Base-by-base conservation (phyloP, 2,888 invertebrate species). In the Aphodius sticticus region DNA sequence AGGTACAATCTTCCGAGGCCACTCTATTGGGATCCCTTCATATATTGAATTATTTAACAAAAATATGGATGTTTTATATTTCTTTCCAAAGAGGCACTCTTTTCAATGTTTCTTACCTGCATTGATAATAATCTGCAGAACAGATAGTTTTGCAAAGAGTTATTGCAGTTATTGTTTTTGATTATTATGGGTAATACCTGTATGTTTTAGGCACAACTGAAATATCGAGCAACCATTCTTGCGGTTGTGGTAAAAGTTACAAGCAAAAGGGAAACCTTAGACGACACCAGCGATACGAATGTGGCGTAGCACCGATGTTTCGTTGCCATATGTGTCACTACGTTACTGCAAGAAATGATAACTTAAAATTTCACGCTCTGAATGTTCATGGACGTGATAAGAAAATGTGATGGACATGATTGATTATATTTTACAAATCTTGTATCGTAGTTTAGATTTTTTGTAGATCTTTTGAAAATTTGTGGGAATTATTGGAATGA, bases 301-400 rank as follows among this genome's bases (percentile, higher is more conserved):
- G 74, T 9, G n/a, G 37, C 36, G 37, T 37, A n/a, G 35, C 16
- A 74, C 74, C 74, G 35, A n/a, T 15, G 14, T 74, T 74, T 74
- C 35, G 15, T 0, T 74, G 74, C 36, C n/a, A 36, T 74, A 6
- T 26, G 16, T 74, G 74, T 9, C 7, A 74, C n/a, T 37, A 74
- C 35, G 35, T 74, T 15, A 36, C 37, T n/a, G 37, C 36, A 0
- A 53, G 53, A 53, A 53, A 5, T 53, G 53, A 53, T 12, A 53
- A 12, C 12, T 53, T 53, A 53, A 53, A 53, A 53, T 53, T 53
- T 12, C 53, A 53, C 53, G 53, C 7, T 9, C 53, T 53, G 9
- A 53, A 12, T 12, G 12, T 53, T 53, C 53, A 53, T 53, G 6
- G 53, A 53, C 53, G 53, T 9, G 12, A 7, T 53, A 53, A 53